These are phyloP conservation scores for Nebria ingens DNA, from an alignment of 1,140 invertebrate genomes.

Conservation along the genomic window DNA sequence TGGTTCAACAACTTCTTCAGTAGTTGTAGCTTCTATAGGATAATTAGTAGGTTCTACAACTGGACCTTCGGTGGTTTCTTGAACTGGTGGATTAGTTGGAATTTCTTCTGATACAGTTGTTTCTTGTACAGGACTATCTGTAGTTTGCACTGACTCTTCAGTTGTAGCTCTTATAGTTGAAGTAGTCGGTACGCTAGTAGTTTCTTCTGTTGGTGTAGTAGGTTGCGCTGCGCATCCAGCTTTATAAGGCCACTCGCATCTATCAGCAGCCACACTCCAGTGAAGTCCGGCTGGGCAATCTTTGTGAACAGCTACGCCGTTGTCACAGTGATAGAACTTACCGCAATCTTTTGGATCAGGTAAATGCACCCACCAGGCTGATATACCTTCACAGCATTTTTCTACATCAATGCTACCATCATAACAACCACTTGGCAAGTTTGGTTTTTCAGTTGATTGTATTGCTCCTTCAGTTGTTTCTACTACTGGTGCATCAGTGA, in stretches of 20 bases:
- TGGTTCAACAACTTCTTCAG: too few relatives aligned
- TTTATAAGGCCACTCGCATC: conserved; percentile 23
- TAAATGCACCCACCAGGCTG: conserved; percentile 12
- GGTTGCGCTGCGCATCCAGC: conserved; percentile 17
- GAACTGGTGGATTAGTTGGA: too few relatives aligned
- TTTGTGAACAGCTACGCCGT: conserved; percentile 21
- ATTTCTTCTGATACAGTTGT: too few relatives aligned
- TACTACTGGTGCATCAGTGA: not conserved
- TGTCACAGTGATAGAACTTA: conserved; percentile 30
- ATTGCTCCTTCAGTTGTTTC: not conserved
- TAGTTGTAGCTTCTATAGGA: too few relatives aligned
- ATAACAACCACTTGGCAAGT: not conserved
- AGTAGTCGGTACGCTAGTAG: not conserved
- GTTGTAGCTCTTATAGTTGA: too few relatives aligned
- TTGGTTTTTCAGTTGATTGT: not conserved
- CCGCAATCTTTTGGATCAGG: conserved; percentile 23
- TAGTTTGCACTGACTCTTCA: too few relatives aligned
- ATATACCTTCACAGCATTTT: not conserved
- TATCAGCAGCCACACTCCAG: conserved; percentile 20
- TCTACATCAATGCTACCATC: not conserved
- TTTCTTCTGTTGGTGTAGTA: conserved; percentile 8
- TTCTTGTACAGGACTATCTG: too few relatives aligned
- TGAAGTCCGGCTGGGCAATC: conserved; percentile 18
- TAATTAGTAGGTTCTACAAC: too few relatives aligned
- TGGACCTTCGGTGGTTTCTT: too few relatives aligned